A percentile compares a stretch with the other conserved stretches of the same genome.
These are phyloP conservation scores for Gadus macrocephalus DNA, from an alignment of 2,113 vertebrate species.

Conservation along the genomic window DNA sequence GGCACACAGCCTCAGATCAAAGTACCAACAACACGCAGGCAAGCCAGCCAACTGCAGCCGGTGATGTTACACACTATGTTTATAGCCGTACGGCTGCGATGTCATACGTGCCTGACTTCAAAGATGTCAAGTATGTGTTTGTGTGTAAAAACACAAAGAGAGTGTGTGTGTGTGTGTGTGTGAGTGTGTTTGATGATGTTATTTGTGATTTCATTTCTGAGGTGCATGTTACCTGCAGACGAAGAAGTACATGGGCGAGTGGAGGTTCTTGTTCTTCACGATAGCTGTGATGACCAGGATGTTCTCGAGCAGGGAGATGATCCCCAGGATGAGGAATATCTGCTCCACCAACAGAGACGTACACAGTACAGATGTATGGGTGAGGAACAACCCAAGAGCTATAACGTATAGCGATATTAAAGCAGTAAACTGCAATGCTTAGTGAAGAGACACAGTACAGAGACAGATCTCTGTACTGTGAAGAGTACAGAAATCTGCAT, in stretches of 20 bases:
- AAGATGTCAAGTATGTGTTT: neutral
- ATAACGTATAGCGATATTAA: too few relatives aligned
- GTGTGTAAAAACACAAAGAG: neutral
- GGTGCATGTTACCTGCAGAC: conserved; percentile 71
- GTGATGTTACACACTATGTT: too few relatives aligned
- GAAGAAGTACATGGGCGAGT: conserved; percentile 97
- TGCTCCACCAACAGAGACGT: conserved; percentile 10
- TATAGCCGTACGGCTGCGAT: too few relatives aligned
- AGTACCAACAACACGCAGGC: neutral
- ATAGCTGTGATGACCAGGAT: conserved; percentile 89
- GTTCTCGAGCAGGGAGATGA: conserved; percentile 92
- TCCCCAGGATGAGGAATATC: conserved; percentile 86
- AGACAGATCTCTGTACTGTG: too few relatives aligned
- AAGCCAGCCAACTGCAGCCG: too few relatives aligned
- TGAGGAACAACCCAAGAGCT: neutral
- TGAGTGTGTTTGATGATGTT: too few relatives aligned
- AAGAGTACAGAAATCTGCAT: too few relatives aligned
- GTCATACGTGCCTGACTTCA: too few relatives aligned
- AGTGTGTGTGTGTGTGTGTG: neutral
- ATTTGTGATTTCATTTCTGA: too few relatives aligned
- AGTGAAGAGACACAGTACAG: too few relatives aligned
- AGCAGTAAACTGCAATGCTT: too few relatives aligned
- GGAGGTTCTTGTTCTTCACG: conserved; percentile 91
- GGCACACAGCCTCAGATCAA: neutral
- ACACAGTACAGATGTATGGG: neutral